Base-by-base conservation (phyloP, 2,797 vertebrate genomes). In the Acomys russatus region DNA sequence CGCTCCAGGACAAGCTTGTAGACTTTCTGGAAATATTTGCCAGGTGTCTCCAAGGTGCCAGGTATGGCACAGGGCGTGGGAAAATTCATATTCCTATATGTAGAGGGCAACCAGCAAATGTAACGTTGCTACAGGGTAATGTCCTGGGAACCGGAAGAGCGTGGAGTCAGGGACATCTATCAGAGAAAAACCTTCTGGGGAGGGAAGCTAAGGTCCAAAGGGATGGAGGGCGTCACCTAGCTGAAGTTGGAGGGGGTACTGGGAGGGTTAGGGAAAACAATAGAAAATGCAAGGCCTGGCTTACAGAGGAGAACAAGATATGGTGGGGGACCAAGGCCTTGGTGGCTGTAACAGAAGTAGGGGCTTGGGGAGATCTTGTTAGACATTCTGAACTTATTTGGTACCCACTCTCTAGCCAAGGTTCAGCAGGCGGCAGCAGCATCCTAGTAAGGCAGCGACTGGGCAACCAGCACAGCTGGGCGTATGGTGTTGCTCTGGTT, bases 1-100 rank as follows among this genome's bases (percentile, higher is more conserved):
- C 15, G 38, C 56, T 82, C 35, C 12, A 7, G 66, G 56, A 92
- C 78, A 94, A 20, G 22, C 54, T 64, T 30, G 23, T 51, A 66
- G 59, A 85, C 63, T 22, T 95, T 78, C 71, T 73, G 66, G 33
- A 96, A 92, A 77, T 92, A 84, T 82, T 89, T 92, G 61, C 66
- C 11, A 2, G 14, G 6, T 68, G 64, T 71, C 25, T 49, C 38
- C 56, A 35, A 82, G 17, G 59, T 84, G 2, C 61, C 71, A 61
- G 6, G 59, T 28, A 25, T 20, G 82, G 44, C 35, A 22, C 63
- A 73, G 25, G 49, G 14, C 17, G 38, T 14, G 6, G 25, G 28
- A 71, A 54, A 33, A 18, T 54, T 30, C 54, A n/a, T 56, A 49
- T 90, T 91, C 92, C 78, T 33, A 20, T 80, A 15, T 88, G n/a